These are phyloP conservation scores for Drosophila novamexicana DNA, from an alignment of 1,140 invertebrate species.

Conservation along the genomic window DNA sequence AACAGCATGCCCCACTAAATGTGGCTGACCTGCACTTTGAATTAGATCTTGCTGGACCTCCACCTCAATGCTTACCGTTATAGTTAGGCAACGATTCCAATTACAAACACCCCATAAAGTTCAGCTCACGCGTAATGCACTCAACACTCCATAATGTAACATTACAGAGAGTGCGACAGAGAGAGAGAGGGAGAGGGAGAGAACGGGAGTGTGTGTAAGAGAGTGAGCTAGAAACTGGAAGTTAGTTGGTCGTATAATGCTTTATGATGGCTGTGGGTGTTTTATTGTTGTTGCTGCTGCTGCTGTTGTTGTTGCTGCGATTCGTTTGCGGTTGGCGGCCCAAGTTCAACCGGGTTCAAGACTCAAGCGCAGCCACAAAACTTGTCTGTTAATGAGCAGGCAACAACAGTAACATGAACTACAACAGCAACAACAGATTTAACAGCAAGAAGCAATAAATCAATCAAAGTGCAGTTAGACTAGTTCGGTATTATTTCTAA, in stretches of 20 bases:
- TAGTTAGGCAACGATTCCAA: constrained; percentile 70
- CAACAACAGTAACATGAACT: constrained; percentile 30
- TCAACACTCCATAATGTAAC: constrained; percentile 27
- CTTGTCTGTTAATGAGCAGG: constrained; percentile 42
- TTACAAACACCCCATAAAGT: constrained; percentile 73
- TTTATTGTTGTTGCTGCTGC: constrained; percentile 34
- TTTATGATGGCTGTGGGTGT: constrained; percentile 41
- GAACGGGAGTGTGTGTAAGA: neutral
- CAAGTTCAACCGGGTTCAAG: constrained; percentile 72
- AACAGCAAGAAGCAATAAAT: constrained; percentile 53
- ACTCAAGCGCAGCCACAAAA: constrained; percentile 67
- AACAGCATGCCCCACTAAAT: constrained; percentile 54
- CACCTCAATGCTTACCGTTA: constrained; percentile 57
- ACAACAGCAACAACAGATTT: constrained; percentile 30
- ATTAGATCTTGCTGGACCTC: constrained; percentile 42
- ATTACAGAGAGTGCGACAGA: constrained; percentile 1
- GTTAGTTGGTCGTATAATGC: constrained; percentile 19
- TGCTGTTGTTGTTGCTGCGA: constrained; percentile 16
- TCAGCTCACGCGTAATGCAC: constrained; percentile 53
- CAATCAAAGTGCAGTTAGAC: constrained; percentile 70
- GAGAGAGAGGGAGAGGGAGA: neutral
- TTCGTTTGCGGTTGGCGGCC: constrained; percentile 67
- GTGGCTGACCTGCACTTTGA: constrained; percentile 56
- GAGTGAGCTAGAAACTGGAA: constrained; percentile 7
- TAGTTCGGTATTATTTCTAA: constrained; percentile 25